phyloP scores from a whole-genome alignment of 1,140 invertebrate species.

The Platorchestia sp. region DNA sequence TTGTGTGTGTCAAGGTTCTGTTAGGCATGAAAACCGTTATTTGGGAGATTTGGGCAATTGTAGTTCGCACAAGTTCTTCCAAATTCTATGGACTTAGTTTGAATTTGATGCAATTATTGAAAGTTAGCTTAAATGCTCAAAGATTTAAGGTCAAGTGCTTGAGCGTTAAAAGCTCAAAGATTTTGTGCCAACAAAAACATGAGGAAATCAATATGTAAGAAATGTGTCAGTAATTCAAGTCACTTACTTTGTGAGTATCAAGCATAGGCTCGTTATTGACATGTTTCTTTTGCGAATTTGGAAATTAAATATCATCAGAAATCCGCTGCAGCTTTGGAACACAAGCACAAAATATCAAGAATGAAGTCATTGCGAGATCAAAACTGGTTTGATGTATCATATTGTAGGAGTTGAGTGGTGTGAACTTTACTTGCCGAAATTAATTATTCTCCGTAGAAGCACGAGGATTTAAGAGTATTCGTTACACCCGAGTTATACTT shows the following conservation, averaged over 20 bases:
- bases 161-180: not conserved
- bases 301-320: too few relatives aligned
- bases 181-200: not conserved
- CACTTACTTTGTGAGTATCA: not conserved
- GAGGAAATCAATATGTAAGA: not conserved
- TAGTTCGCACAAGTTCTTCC: not conserved
- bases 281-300: too few relatives aligned
- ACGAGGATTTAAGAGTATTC: too few relatives aligned
- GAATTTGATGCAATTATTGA: not conserved
- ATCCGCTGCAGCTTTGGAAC: too few relatives aligned
- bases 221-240: not conserved
- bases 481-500: too few relatives aligned
- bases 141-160: not conserved
- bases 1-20: not conserved
- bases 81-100: not conserved
- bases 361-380: too few relatives aligned
- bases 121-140: not conserved
- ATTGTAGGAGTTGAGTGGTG: too few relatives aligned
- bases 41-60: not conserved
- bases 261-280: too few relatives aligned
- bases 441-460: too few relatives aligned
- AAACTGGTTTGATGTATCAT: too few relatives aligned
- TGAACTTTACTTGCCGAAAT: too few relatives aligned
- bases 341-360: too few relatives aligned
- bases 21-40: not conserved